Base-by-base conservation (phyloP, 1,140 invertebrate genomes). In the Vollenhovia emeryi region DNA sequence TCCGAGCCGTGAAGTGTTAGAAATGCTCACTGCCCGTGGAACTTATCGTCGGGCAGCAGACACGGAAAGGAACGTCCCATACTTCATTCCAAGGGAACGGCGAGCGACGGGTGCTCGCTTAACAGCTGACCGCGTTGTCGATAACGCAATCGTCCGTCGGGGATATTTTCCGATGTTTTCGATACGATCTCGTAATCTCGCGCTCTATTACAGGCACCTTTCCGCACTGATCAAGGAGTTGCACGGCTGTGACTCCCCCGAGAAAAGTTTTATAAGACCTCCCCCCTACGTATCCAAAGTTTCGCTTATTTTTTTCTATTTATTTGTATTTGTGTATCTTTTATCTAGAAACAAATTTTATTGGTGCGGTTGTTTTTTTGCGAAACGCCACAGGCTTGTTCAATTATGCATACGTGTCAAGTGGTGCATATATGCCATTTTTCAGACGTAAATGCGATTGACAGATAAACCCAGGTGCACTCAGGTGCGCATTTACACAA, bases 91-190 rank as follows among this genome's bases (percentile, higher is more conserved):
- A 15, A 50, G n/a, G 33, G 8, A 52, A 21, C 9, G 45, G 45
- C 13, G 24, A 50, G 30, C 48, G 76, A 80, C 76, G 27, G 78
- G 24, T 73, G 78, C 66, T 71, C 78, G 66, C 71, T 82, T 82
- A 73, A 71, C 50, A 43, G 24, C 78, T 57, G 78, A 82, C 27
- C 78, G 40, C 66, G 24, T 36, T 45, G 48, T 69, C 76, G 76
- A 79, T 79, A 69, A 50, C 15, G 76, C 45, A 52, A 79, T 79
- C 30, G 76, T 18, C 48, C 5, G 62, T 68, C 21, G 21, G 40
- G 1, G 50, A 43, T n/a, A 43, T n/a, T 50, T 79, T 18, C 45
- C 21, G 60, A 11, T 36, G 36, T 52, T 79, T 79, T 52, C 21
- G 45, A 69, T 79, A 9, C 15, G 76, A 68, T 52, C 33, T 69